Evolutionary conservation across 2,113 vertebrate species (phyloP), one percentile per base, ranked within the genome.

Genomic region (Pyrgilauda ruficollis): DNA sequence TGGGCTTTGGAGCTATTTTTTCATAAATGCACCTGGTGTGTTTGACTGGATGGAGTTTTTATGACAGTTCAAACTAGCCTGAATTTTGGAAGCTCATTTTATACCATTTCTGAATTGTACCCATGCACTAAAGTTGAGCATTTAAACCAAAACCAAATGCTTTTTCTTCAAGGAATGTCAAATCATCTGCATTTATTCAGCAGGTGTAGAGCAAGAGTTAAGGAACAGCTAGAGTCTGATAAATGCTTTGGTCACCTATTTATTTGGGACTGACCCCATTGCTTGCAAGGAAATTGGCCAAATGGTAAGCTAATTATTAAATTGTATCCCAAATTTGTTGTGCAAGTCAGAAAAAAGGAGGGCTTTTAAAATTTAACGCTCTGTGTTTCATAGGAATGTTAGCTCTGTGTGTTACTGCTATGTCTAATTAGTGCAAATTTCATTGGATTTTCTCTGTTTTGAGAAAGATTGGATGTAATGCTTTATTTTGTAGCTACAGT

Each of bases 21-120:
- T 41, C 19, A 16, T 58, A 31, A 78, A 66, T 27, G 15, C 1
- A 0, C 3, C 23, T 35, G 20, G 22, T 46, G 5, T 9, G 4
- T 90, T 58, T 33, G 43, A 3, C 16, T 62, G 67, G 43, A n/a
- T 44, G 49, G 49, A 17, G 14, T 41, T 84, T 75, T 74, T 88
- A 19, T 72, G 44, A 31, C n/a, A 44, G 17, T 37, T 82, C 50
- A 66, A 28, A 69, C 9, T 24, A 56, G 19, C 6, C 4, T 66
- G 70, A 69, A 35, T 69, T 89, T 69, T 61, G n/a, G 50, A 37
- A 53, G 31, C 15, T 44, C 0, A 0, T 61, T 87, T 76, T 69
- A 2, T 26, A 72, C 4, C 1, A 1, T 44, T 63, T 76, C 37
- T 62, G 62, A 83, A 27, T 7, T 69, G 8, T 41, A 73, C 9